A percentile compares a stretch with the other conserved stretches of the same genome.
Conservation (phyloP, 2,888 invertebrate species). For the Autographa pulchrina region DNA sequence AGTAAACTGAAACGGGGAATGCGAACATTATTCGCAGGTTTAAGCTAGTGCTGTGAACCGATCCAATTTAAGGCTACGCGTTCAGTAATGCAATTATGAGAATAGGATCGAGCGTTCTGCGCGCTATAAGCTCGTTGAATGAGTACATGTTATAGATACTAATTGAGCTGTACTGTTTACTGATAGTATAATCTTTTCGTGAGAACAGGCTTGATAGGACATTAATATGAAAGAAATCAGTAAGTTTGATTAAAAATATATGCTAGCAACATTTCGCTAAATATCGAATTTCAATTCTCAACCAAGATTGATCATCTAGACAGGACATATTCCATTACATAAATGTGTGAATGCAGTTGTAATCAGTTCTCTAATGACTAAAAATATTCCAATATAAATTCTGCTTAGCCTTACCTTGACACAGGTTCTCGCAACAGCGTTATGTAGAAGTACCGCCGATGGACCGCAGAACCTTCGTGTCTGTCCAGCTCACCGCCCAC, state of each 20-base stretch:
- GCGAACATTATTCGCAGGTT: conserved; percentile 46
- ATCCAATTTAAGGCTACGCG: conserved; percentile 57
- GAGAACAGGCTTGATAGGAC: neutral
- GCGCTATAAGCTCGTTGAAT: conserved; percentile 29
- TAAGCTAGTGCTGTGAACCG: conserved; percentile 45
- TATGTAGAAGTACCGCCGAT: conserved; percentile 98
- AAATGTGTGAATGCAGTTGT: neutral
- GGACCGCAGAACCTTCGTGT: conserved; percentile 95
- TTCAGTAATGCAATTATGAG: conserved; percentile 52
- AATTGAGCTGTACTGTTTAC: conserved; percentile 1
- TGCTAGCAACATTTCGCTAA: neutral
- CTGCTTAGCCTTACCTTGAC: conserved; percentile 86
- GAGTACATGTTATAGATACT: conserved; percentile 21
- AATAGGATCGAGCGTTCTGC: conserved; percentile 48
- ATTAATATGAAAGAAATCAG: neutral
- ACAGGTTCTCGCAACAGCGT: conserved; percentile 98
- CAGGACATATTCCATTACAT: neutral
- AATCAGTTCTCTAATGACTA: neutral
- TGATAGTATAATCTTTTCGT: neutral
- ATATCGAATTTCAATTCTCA: neutral
- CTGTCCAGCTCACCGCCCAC: conserved; percentile 97
- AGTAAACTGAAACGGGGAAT: conserved; percentile 42
- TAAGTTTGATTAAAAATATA: neutral
- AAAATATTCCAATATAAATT: neutral
- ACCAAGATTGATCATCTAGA: neutral